phyloP scores from a whole-genome alignment of 1,140 invertebrate species.

The Branchinecta lindahli region DNA sequence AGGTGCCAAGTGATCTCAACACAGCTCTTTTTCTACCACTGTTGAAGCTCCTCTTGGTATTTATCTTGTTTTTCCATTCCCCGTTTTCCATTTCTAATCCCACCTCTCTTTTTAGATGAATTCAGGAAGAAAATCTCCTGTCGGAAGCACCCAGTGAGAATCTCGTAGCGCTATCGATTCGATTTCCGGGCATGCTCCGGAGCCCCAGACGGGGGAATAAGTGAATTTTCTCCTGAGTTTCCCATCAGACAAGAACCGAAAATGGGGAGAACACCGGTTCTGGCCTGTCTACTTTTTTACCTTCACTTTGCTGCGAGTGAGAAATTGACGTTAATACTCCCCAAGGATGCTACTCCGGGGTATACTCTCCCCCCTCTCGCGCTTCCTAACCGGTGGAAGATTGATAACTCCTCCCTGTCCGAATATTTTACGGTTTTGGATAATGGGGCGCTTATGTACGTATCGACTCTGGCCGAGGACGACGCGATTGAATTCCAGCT shows the following conservation, averaged over 20 bases:
- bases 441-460: neutral
- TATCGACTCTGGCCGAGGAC: neutral
- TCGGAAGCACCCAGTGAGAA: neutral
- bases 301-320: neutral
- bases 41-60: too few relatives aligned
- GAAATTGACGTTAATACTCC: neutral
- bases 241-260: neutral
- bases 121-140: neutral
- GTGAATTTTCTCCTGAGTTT: too few relatives aligned
- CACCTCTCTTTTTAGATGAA: neutral
- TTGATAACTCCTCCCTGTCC: neutral
- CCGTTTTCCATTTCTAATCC: too few relatives aligned
- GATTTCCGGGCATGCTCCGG: neutral
- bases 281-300: too few relatives aligned
- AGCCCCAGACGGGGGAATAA: neutral
- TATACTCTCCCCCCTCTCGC: conserved; percentile 5
- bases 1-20: too few relatives aligned
- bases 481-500: conserved; percentile 10
- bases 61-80: too few relatives aligned
- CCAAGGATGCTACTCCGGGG: neutral
- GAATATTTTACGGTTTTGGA: neutral
- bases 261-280: neutral
- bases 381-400: neutral
- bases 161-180: neutral
- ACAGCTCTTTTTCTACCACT: too few relatives aligned